Base-by-base conservation (phyloP, 1,140 invertebrate genomes). In the Galendromus occidentalis region DNA sequence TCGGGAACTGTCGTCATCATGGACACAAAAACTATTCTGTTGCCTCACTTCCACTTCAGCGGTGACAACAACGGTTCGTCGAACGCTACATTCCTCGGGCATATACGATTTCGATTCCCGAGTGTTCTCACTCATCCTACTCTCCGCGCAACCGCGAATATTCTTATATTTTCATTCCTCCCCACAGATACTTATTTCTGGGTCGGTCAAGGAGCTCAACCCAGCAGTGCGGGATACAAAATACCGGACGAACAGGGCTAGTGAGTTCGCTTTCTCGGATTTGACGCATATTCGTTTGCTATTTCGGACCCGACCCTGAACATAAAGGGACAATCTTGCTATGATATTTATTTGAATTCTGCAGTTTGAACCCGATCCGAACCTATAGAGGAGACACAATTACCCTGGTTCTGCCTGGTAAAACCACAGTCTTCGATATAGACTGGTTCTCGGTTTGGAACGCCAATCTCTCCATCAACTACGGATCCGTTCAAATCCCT, bases 21-120 rank as follows among this genome's bases (percentile, higher is more conserved):
- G 44, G 89, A 93, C 75, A 86, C 88, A 12, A 89, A 88, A 75
- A 92, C 89, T 0, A 85, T 94, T 73, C 90, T 89, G 73, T 92
- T 93, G 69, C 88, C 89, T 2, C 89, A 92, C 76, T 77, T 94
- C 47, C 86, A 91, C 73, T 94, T 92, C 71, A 88, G 93, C 71
- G 90, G 90, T 7, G 65, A 67, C 7, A 66, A 66, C 14, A 59
- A 65, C 33, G 66, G 68, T 70, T 59, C 64, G 29, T 44, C 28
- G 63, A 44, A 20, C 28, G 17, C 47, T 39, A 6, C 33, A 6
- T 39, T 9, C 33, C 33, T n/a, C n/a, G n/a, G 14, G n/a, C n/a
- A 14, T 44, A n/a, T 14, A n/a, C 14, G n/a, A 44, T 44, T 44
- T 14, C 14, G 42, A n/a, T n/a, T n/a, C n/a, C 51, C 9, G 7